Evolutionary conservation across 2,888 invertebrate species (phyloP).

Genomic region (Leucania comma): DNA sequence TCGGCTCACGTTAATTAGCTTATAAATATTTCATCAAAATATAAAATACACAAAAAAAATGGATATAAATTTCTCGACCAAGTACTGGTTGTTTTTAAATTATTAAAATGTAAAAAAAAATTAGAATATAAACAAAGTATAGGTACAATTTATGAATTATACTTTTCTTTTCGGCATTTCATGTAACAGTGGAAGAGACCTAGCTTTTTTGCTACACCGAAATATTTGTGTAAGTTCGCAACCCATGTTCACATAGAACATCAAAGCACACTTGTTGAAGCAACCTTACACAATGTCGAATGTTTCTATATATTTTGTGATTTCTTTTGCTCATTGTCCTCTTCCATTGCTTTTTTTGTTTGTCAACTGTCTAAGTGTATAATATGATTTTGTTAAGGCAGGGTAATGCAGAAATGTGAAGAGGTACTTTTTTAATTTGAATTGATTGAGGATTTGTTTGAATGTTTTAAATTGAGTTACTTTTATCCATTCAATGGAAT

Average conservation of each 20-base stretch:
- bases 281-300: conserved; percentile 81
- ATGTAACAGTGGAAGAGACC: conserved; percentile 86
- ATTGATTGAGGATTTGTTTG: conserved; percentile 87
- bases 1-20: conserved; percentile 91
- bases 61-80: conserved; percentile 91
- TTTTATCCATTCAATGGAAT: conserved; percentile 89
- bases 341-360: conserved; percentile 88
- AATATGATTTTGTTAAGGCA: conserved; percentile 89
- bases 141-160: conserved; percentile 91
- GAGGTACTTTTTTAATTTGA: conserved; percentile 88
- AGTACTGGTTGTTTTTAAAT: conserved; percentile 91
- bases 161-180: conserved; percentile 90
- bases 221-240: conserved; percentile 75
- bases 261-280: conserved; percentile 72
- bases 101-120: conserved; percentile 91
- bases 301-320: conserved; percentile 85
- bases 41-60: conserved; percentile 91
- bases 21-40: conserved; percentile 91
- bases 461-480: conserved; percentile 89
- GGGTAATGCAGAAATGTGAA: conserved; percentile 90
- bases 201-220: conserved; percentile 79
- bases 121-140: conserved; percentile 90
- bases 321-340: conserved; percentile 89
- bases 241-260: conserved; percentile 64
- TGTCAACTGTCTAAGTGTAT: conserved; percentile 88